Conservation (phyloP, 2,113 vertebrate species). For the Phrynosoma blainvillii region DNA sequence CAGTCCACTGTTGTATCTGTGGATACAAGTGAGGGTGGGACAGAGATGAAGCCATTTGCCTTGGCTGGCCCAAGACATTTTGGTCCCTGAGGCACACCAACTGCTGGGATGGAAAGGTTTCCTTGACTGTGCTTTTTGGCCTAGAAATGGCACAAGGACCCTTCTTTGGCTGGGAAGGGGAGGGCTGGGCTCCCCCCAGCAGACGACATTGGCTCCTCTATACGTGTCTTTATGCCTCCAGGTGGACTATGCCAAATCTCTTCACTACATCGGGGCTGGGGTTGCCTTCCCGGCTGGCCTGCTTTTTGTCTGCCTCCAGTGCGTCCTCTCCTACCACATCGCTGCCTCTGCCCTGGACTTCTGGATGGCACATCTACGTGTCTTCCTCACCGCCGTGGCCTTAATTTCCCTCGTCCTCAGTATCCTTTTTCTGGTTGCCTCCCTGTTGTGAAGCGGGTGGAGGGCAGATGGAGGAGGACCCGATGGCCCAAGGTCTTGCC, state of each 20-base stretch:
- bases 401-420: constrained; percentile 88
- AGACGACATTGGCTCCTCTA: background rate
- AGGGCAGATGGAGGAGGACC: too few species aligned
- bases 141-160: too few species aligned
- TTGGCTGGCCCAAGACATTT: background rate
- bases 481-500: background rate
- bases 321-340: constrained; percentile 87
- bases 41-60: background rate
- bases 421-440: constrained; percentile 80
- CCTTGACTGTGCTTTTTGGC: too few species aligned
- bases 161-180: too few species aligned
- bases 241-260: constrained; percentile 90
- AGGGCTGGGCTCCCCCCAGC: too few species aligned
- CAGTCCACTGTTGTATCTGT: too few species aligned
- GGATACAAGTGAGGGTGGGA: too few species aligned
- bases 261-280: constrained; percentile 89
- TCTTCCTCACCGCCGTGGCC: constrained; percentile 82
- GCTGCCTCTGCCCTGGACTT: constrained; percentile 85
- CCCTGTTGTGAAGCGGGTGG: background rate
- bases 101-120: background rate
- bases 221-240: constrained; percentile 44
- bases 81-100: background rate
- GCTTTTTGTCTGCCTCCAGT: constrained; percentile 90
- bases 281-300: constrained; percentile 89
- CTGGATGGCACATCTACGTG: constrained; percentile 88